Evolutionary conservation across 2,888 invertebrate species (phyloP).

Genomic region (Odontomyia ornata): DNA sequence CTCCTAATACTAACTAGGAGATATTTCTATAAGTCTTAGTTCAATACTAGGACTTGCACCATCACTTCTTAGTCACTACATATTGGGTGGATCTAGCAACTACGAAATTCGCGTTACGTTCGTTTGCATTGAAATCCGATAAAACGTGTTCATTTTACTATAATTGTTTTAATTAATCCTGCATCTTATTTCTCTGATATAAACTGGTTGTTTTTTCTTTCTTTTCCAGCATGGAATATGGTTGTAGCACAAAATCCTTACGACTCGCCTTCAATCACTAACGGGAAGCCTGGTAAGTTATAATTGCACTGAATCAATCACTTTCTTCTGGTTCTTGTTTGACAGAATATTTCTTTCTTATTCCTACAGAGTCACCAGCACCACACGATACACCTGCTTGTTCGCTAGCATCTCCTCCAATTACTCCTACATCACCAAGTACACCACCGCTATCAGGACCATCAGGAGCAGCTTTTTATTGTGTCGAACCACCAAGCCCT

Average conservation of each 20-base stretch:
- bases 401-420: background rate
- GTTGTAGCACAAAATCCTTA: constrained; percentile 63
- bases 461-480: constrained; percentile 67
- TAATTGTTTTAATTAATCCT: too few relatives aligned
- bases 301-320: constrained; percentile 53
- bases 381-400: constrained; percentile 47
- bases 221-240: constrained; percentile 61
- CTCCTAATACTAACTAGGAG: too few relatives aligned
- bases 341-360: constrained; percentile 21
- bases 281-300: constrained; percentile 43
- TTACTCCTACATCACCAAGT: constrained; percentile 52
- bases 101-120: too few relatives aligned
- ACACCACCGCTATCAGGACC: constrained; percentile 64
- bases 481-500: constrained; percentile 78
- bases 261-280: constrained; percentile 53
- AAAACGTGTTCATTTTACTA: too few relatives aligned
- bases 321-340: constrained; percentile 35
- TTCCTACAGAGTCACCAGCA: constrained; percentile 45
- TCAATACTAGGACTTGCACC: too few relatives aligned
- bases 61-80: too few relatives aligned
- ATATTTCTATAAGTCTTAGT: too few relatives aligned
- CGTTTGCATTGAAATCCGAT: too few relatives aligned
- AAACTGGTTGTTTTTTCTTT: background rate
- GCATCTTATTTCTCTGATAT: too few relatives aligned
- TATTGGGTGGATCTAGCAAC: too few relatives aligned